Percentiles rank a stretch among this genome's conserved stretches.
These are phyloP conservation scores for Ladona fulva DNA, from an alignment of 1,140 invertebrate genomes.

Conservation along the genomic window DNA sequence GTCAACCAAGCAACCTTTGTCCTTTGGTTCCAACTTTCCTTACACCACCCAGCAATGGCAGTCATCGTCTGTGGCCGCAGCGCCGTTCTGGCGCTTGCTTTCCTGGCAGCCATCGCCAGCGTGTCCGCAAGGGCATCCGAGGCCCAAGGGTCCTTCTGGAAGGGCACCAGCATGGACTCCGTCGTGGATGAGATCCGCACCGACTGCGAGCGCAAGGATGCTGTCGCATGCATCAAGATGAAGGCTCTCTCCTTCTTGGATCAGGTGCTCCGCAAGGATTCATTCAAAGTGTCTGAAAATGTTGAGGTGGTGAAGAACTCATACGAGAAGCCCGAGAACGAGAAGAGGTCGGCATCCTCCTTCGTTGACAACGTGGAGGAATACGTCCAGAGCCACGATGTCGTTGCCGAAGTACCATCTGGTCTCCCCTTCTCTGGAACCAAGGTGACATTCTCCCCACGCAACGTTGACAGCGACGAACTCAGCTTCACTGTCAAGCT, in stretches of 20 bases:
- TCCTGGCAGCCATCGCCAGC: constrained; percentile 37
- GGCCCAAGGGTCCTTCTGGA: constrained; percentile 50
- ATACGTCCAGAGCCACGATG: constrained; percentile 65
- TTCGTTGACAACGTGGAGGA: constrained; percentile 58
- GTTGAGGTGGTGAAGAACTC: constrained; percentile 64
- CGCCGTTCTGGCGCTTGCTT: background rate
- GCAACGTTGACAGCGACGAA: constrained; percentile 63
- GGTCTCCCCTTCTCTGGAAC: constrained; percentile 44
- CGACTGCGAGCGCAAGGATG: constrained; percentile 64
- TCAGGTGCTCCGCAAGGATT: constrained; percentile 65
- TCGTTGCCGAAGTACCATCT: constrained; percentile 58
- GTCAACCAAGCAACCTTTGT: background rate
- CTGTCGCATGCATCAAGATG: constrained; percentile 69
- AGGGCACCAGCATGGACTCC: constrained; percentile 54
- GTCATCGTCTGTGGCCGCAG: background rate
- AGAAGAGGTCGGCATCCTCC: constrained; percentile 31
- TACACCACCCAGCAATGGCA: background rate
- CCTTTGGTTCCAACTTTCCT: too few species aligned
- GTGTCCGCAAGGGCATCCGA: constrained; percentile 32
- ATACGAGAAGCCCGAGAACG: constrained; percentile 29
- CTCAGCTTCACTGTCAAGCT: constrained; percentile 62
- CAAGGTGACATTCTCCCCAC: constrained; percentile 61
- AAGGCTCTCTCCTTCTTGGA: constrained; percentile 67
- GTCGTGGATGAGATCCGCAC: constrained; percentile 62
- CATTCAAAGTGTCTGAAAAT: constrained; percentile 58